phyloP scores from a whole-genome alignment of 2,888 invertebrate species.

The Parascotia fuliginaria region DNA sequence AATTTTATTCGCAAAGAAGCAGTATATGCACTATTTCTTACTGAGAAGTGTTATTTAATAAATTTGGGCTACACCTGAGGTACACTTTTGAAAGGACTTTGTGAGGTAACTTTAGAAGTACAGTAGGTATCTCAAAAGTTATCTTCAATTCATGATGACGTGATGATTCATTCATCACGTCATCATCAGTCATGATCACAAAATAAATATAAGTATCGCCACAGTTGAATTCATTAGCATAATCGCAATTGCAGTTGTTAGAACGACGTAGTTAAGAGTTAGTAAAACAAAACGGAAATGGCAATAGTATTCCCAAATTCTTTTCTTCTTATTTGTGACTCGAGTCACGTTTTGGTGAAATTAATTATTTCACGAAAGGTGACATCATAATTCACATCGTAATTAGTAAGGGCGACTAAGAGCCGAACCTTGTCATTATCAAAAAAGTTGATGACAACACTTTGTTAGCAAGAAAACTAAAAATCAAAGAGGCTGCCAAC shows the following conservation, averaged over 20 bases:
- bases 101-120: too few relatives aligned
- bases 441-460: constrained; percentile 18
- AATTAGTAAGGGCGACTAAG: constrained; percentile 32
- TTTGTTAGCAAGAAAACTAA: neutral
- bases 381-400: constrained; percentile 23
- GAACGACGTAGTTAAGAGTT: constrained; percentile 32
- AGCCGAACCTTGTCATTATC: constrained; percentile 16
- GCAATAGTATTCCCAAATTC: constrained; percentile 38
- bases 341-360: constrained; percentile 45
- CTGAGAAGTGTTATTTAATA: too few relatives aligned
- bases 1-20: too few relatives aligned
- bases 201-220: neutral
- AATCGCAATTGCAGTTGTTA: neutral
- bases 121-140: too few relatives aligned
- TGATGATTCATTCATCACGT: too few relatives aligned
- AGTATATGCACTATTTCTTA: too few relatives aligned
- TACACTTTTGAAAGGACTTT: too few relatives aligned
- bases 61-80: too few relatives aligned
- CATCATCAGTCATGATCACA: too few relatives aligned
- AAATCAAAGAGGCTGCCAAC: constrained; percentile 13
- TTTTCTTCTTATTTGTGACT: constrained; percentile 32
- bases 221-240: constrained; percentile 1
- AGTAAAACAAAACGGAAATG: constrained; percentile 29
- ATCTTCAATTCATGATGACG: too few relatives aligned
- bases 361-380: constrained; percentile 41